phyloP scores from a whole-genome alignment of 2,113 vertebrate genomes.

The Sakesphorus luctuosus region DNA sequence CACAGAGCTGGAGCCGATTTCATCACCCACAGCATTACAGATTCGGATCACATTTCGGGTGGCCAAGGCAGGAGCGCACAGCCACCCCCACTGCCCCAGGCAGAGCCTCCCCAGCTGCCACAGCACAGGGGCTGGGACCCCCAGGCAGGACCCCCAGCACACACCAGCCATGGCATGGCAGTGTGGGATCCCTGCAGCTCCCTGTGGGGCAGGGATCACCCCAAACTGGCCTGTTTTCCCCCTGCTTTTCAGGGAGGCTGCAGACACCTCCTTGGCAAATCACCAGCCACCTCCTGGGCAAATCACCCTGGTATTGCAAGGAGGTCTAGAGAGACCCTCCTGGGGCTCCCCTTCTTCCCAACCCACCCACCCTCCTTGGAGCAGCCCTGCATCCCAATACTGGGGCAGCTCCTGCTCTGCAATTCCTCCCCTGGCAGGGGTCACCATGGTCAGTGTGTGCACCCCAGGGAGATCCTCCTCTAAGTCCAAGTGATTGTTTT shows the following conservation, averaged over 20 bases:
- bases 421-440: background rate
- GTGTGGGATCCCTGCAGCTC: background rate
- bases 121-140: background rate
- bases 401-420: background rate
- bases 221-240: background rate
- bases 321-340: background rate
- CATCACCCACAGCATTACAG: slow-evolving; percentile 43
- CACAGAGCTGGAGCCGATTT: slow-evolving; percentile 53
- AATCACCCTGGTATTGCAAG: background rate
- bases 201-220: background rate
- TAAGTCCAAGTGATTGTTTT: background rate
- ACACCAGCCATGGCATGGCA: background rate
- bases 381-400: background rate
- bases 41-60: slow-evolving; percentile 24
- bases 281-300: too few species aligned
- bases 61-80: background rate
- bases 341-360: background rate
- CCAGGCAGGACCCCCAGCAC: background rate
- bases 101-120: too few species aligned
- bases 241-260: background rate
- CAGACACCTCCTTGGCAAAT: background rate
- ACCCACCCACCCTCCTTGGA: background rate
- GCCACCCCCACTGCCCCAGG: background rate
- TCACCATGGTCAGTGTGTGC: rapidly evolving
- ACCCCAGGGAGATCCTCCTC: background rate